These are phyloP conservation scores for Rotaria sp. DNA, from an alignment of 2,888 invertebrate genomes.

Conservation along the genomic window DNA sequence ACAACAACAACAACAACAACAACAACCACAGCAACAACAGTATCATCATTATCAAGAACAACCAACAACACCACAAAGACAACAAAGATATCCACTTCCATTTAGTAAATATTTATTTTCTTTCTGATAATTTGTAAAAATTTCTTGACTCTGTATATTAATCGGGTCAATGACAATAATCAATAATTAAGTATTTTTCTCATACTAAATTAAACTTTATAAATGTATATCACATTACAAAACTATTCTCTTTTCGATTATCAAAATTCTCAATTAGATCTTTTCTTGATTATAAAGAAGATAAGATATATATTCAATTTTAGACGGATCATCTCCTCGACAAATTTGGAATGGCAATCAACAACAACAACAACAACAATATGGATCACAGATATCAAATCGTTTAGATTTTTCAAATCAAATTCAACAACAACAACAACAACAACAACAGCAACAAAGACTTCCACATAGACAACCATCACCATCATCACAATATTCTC, in stretches of 20 bases:
- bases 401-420: constrained; percentile 1
- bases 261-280: too few relatives aligned
- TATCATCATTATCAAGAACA: neutral
- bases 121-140: too few relatives aligned
- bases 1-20: neutral
- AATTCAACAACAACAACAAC: constrained; percentile 2
- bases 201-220: too few relatives aligned
- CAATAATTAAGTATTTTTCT: too few relatives aligned
- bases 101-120: neutral
- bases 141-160: too few relatives aligned
- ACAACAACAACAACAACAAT: neutral
- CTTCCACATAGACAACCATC: neutral
- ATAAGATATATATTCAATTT: too few relatives aligned
- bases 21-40: neutral
- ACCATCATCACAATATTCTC: neutral
- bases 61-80: constrained; percentile 23
- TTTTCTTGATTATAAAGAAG: too few relatives aligned
- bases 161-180: too few relatives aligned
- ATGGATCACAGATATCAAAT: neutral
- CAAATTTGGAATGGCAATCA: constrained; percentile 5
- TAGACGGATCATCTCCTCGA: constrained; percentile 1
- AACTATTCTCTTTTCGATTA: too few relatives aligned
- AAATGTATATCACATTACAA: too few relatives aligned
- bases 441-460: neutral
- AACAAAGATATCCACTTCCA: neutral